Conservation (phyloP, 35 echinoderm and acorn worm genomes). For the Lytechinus variegatus region DNA sequence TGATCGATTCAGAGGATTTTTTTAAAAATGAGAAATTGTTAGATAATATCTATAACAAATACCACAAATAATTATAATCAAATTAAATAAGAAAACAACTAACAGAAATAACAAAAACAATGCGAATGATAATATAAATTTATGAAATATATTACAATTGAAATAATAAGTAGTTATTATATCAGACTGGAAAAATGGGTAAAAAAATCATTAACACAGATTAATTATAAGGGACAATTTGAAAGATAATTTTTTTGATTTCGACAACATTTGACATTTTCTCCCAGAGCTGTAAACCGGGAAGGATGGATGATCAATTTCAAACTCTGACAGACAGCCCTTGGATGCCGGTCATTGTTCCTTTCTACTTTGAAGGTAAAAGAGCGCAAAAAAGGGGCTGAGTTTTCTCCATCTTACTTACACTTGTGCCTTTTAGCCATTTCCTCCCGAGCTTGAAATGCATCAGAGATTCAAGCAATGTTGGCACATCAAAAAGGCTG, state of each 20-base stretch:
- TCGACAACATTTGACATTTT: not conserved
- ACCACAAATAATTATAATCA: no score
- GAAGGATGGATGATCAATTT: not conserved
- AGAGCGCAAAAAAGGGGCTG: not conserved
- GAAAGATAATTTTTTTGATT: not conserved
- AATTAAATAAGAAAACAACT: no score
- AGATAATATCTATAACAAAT: no score
- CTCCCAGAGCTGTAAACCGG: not conserved
- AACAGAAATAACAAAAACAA: no score
- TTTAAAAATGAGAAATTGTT: no score
- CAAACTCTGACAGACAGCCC: not conserved
- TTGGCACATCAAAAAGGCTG: slow-evolving; percentile 23
- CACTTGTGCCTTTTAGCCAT: slow-evolving; percentile 31
- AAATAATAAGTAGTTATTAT: no score
- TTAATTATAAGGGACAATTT: not conserved
- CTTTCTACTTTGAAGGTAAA: not conserved
- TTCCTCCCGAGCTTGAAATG: not conserved
- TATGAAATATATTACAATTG: no score
- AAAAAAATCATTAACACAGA: no score
- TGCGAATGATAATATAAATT: no score
- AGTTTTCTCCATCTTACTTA: not conserved
- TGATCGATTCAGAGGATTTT: no score
- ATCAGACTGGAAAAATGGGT: no score
- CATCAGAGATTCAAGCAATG: not conserved
- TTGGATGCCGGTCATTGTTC: not conserved